Evolutionary conservation across 2,888 invertebrate genomes (phyloP).

Genomic region (Prosapia bicincta): DNA sequence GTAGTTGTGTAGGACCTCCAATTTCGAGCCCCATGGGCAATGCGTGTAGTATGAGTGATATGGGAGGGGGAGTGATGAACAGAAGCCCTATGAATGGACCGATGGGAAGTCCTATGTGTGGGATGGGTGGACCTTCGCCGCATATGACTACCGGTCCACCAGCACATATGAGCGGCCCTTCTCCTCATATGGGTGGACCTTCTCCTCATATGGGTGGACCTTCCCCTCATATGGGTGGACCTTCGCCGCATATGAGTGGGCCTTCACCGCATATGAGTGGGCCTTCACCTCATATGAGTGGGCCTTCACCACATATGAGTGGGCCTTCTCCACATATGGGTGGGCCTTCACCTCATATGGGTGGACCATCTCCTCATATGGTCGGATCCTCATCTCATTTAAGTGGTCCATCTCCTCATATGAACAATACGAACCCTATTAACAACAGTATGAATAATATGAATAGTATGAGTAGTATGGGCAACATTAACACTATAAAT

Average conservation of each 20-base stretch:
- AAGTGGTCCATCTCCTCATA: conserved; percentile 45
- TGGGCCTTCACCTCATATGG: conserved; percentile 57
- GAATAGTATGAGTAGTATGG: conserved; percentile 8
- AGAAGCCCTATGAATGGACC: conserved; percentile 45
- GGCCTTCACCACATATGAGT: conserved; percentile 24
- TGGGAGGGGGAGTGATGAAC: conserved; percentile 31
- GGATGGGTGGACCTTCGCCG: conserved; percentile 23
- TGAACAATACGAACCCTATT: conserved; percentile 22
- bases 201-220: conserved; percentile 51
- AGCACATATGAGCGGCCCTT: conserved; percentile 51
- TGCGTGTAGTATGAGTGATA: conserved; percentile 31
- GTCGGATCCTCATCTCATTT: conserved; percentile 43
- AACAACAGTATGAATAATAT: conserved; percentile 33
- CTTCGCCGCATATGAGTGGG: conserved; percentile 44
- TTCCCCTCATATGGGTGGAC: conserved; percentile 46
- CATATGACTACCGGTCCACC: conserved; percentile 52
- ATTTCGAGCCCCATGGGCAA: conserved; percentile 54
- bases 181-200: conserved; percentile 50
- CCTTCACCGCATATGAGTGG: conserved; percentile 42
- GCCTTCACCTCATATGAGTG: conserved; percentile 21
- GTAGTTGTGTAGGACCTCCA: conserved; percentile 41
- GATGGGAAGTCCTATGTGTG: conserved; percentile 47
- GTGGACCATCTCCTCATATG: conserved; percentile 43
- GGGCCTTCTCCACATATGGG: conserved; percentile 42
- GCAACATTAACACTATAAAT: conserved; percentile 33